phyloP scores from a whole-genome alignment of 2,113 vertebrate genomes.

The Melanotaenia duboulayi region DNA sequence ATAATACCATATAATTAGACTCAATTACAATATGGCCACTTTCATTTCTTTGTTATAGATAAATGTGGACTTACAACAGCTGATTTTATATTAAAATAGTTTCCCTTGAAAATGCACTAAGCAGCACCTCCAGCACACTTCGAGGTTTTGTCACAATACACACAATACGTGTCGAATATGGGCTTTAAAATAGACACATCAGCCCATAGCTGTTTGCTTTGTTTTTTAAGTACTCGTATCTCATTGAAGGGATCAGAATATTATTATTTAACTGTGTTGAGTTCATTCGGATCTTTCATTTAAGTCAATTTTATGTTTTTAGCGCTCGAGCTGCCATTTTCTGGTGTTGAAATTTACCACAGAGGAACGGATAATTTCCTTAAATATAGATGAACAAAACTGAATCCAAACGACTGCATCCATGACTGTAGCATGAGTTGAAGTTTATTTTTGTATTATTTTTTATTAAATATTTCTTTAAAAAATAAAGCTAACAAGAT shows the following conservation, averaged over 20 bases:
- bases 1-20: neutral
- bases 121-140: neutral
- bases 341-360: neutral
- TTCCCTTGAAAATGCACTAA: neutral
- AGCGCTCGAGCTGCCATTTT: neutral
- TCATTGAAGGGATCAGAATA: too few species aligned
- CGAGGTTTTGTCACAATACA: neutral
- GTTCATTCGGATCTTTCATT: neutral
- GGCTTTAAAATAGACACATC: neutral
- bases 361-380: neutral
- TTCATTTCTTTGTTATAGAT: neutral
- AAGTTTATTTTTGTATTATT: neutral
- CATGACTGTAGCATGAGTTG: neutral
- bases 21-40: neutral
- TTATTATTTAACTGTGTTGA: neutral
- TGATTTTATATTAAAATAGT: neutral
- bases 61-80: neutral
- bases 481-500: too few species aligned
- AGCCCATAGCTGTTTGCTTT: neutral
- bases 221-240: neutral
- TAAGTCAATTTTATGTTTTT: neutral
- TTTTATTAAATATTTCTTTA: neutral
- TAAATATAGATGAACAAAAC: neutral
- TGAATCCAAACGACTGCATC: conserved; percentile 13
- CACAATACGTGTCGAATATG: neutral